phyloP scores from a whole-genome alignment of 2,113 vertebrate genomes.

The Gopherus evgoodei region DNA sequence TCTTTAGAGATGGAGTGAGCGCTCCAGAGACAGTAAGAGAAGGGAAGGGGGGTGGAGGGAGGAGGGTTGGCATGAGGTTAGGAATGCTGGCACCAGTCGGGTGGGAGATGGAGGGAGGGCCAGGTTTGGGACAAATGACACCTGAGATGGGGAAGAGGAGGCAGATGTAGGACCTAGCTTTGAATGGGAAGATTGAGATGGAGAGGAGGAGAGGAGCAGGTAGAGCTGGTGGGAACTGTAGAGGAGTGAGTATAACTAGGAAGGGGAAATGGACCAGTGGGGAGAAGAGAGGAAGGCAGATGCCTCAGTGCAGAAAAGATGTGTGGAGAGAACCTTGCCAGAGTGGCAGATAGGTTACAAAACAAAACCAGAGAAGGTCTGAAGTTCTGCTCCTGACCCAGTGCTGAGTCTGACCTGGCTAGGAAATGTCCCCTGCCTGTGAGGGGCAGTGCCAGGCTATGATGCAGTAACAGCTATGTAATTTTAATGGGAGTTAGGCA shows the following conservation, averaged over 20 bases:
- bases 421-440: neutral
- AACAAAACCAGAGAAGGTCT: neutral
- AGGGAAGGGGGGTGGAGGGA: neutral
- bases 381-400: no score
- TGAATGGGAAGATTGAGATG: neutral
- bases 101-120: neutral
- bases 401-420: neutral
- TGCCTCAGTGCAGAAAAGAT: neutral
- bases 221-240: neutral
- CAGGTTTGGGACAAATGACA: neutral
- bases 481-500: no score
- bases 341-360: neutral
- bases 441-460: neutral
- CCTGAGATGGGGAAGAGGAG: neutral
- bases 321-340: neutral
- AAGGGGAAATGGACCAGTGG: neutral
- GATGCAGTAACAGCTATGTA: neutral
- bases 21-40: neutral
- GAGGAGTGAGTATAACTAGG: neutral
- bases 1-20: neutral
- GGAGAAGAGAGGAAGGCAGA: neutral
- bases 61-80: neutral
- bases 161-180: neutral
- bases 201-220: neutral
- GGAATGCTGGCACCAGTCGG: neutral